These are phyloP conservation scores for Spisula solida DNA, from an alignment of 2,888 invertebrate genomes.

Conservation along the genomic window DNA sequence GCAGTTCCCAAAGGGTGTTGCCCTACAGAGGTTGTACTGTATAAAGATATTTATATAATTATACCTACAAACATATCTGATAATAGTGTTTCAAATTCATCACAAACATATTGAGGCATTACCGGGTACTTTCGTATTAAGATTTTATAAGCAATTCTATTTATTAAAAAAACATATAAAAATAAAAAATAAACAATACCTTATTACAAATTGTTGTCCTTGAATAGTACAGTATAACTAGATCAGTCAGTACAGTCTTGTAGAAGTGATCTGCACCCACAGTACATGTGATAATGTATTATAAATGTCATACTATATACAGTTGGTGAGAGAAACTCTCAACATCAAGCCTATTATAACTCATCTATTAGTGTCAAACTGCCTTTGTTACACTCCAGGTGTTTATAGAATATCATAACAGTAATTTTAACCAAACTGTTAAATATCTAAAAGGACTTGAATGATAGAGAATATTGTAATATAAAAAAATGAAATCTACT, in stretches of 20 bases:
- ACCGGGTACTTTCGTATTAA: too few species aligned
- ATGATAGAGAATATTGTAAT: background rate
- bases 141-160: too few species aligned
- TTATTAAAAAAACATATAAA: background rate
- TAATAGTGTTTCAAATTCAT: too few species aligned
- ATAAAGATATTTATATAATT: too few species aligned
- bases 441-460: background rate
- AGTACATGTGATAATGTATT: background rate
- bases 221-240: background rate
- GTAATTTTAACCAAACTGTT: background rate
- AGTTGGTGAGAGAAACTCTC: background rate
- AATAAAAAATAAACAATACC: background rate
- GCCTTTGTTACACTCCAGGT: background rate
- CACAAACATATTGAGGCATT: too few species aligned
- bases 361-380: background rate
- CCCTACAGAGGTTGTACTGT: too few species aligned
- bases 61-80: too few species aligned
- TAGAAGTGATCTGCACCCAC: background rate
- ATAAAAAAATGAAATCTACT: background rate
- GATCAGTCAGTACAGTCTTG: conserved; percentile 1
- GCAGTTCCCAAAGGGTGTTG: too few species aligned
- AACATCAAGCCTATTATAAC: background rate
- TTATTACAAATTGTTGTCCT: background rate
- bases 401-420: background rate
- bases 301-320: background rate